Evolutionary conservation across 53 echinoderm and acorn worm species (phyloP), one percentile per base, ranked within the genome.

Genomic region (Hippasteria phrygiana): DNA sequence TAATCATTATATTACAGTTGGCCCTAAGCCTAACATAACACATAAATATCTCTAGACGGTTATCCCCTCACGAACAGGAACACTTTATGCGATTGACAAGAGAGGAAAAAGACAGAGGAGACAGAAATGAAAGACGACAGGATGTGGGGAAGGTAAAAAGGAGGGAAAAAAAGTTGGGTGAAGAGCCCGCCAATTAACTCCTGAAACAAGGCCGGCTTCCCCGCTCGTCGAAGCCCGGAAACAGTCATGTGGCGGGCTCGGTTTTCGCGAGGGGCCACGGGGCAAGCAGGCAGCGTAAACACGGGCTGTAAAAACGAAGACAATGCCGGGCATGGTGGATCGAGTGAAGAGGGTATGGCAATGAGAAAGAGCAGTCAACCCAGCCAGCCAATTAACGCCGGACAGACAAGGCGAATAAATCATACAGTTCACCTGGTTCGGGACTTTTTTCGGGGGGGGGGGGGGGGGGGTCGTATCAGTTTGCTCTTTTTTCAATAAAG

Each of bases 11-110:
- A 82, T 82, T 82, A 82, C 82, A 65, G 29, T 43, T 63, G 63
- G 82, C 82, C 82, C 66, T 41, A 42, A 82, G 82, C 82, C 82
- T 82, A 82, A 82, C 82, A 82, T 82, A 82, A 82, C 82, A 82
- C 82, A 82, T 66, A 82, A 82, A 82, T 82, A 82, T 82, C 82
- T 82, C 43, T 18, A 82, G 82, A 65, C 82, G 59, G 29, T 82
- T 82, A 82, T 82, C 82, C 72, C 87, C 87, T 74, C 87, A 73
- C 71, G 73, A 32, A 51, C 87, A 74, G 87, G 74, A 74, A 87
- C 53, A 40, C 71, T 73, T 39, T 38, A 87, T 13, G 37, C 36
- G 26, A 67, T 10, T 36, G 69, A 67, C 69, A 35, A 59, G 59
- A 59, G 59, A 59, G 59, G 20, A 36, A 67, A 35, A 33, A 35